These are phyloP conservation scores for Chlorops oryzae DNA, from an alignment of 1,140 invertebrate genomes.

Conservation along the genomic window DNA sequence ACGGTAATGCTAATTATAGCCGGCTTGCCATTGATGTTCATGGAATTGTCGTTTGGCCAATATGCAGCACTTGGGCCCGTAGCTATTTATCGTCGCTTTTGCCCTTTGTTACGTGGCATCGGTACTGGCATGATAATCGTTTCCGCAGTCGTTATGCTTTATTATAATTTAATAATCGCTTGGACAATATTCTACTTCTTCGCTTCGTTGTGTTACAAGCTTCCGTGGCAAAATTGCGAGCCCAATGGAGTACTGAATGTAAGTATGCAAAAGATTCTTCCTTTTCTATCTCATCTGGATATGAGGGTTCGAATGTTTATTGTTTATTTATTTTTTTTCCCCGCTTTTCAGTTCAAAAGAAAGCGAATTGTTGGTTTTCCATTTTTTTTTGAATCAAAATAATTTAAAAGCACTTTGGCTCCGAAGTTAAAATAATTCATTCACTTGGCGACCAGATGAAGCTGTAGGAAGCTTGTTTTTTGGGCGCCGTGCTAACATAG, in stretches of 20 bases:
- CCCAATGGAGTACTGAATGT: conserved; percentile 67
- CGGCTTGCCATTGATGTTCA: conserved; percentile 81
- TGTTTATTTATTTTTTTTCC: too few species aligned
- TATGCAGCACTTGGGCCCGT: conserved; percentile 68
- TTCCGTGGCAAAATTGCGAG: conserved; percentile 75
- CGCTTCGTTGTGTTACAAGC: conserved; percentile 60
- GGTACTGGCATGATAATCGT: conserved; percentile 81
- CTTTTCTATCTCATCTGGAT: conserved; percentile 63
- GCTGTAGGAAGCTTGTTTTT: too few species aligned
- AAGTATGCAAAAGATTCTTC: conserved; percentile 45
- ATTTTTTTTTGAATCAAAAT: too few species aligned
- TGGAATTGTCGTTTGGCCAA: conserved; percentile 74
- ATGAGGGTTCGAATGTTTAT: too few species aligned
- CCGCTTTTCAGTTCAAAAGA: too few species aligned
- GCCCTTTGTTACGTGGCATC: conserved; percentile 63
- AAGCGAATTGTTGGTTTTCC: too few species aligned
- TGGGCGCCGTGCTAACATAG: too few species aligned
- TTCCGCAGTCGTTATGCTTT: conserved; percentile 74
- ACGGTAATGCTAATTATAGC: conserved; percentile 78
- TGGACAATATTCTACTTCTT: conserved; percentile 81
- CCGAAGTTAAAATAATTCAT: too few species aligned
- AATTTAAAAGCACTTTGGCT: too few species aligned
- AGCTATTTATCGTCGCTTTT: conserved; percentile 64
- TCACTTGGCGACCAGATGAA: too few species aligned
- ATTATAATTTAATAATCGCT: conserved; percentile 80